Evolutionary conservation across 2,113 vertebrate species (phyloP), one percentile per base, ranked within the genome.

Genomic region (Phodopus roborovskii): DNA sequence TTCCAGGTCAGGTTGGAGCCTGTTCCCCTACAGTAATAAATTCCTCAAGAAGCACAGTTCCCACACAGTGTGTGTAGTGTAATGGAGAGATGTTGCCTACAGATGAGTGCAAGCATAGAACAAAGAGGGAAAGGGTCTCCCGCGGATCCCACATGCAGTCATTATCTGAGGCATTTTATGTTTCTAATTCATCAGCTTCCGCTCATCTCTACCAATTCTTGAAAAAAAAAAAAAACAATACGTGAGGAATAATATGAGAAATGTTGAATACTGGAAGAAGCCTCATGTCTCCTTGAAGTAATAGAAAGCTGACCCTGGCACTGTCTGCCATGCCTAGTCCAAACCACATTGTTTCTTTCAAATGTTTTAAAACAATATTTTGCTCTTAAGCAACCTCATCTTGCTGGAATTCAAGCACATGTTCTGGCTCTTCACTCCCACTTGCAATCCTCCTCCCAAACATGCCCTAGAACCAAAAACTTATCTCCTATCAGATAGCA

Each of bases 311-410:
- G 28, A 13, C 2, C 8, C 16, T 58, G 2, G 15, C 1, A 4
- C 7, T 28, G 0, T 64, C 42, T 39, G 2, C 1, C 1, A 4
- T 2, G 19, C 11, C 9, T 13, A 6, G 1, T 20, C 45, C 5
- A 60, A n/a, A 7, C 28, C 39, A 3, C 10, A 45, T 4, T 22
- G 5, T 86, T 7, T 58, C 20, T 30, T 68, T 71, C 0, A 70
- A n/a, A 16, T 90, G 11, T 75, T 58, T 58, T 13, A 50, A 48
- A 85, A 45, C 70, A 82, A 17, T 53, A 66, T 70, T 26, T 81
- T 81, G 36, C 19, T 75, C 12, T 42, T 24, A 15, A 36, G 42
- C 4, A 83, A 39, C 6, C 10, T 0, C 15, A 39, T 68, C 9
- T 64, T 48, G 58, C 6, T 50, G 53, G 4, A 7, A n/a, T 64